Evolutionary conservation across 2,113 vertebrate species (phyloP).

Genomic region (Alexandromys fortis): DNA sequence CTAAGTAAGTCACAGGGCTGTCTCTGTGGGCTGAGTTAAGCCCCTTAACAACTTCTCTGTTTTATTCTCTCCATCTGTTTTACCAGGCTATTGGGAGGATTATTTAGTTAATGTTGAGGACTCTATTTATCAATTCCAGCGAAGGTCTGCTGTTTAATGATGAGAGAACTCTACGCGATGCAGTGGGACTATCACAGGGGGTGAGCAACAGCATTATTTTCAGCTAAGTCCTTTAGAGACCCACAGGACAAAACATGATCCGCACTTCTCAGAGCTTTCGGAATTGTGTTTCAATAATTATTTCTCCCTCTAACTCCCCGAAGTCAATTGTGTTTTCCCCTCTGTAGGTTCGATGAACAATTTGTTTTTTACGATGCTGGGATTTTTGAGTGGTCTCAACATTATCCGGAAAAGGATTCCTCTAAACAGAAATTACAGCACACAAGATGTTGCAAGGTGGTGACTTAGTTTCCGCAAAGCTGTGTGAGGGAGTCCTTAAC

Average conservation of each 20-base stretch:
- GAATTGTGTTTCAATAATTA: conserved; percentile 78
- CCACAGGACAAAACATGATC: conserved; percentile 74
- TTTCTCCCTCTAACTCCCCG: conserved; percentile 57
- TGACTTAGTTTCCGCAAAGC: not conserved
- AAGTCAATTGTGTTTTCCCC: conserved; percentile 65
- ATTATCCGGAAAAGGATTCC: conserved; percentile 56
- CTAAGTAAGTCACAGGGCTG: conserved; percentile 52
- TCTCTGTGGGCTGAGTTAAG: conserved; percentile 69
- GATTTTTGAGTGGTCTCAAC: conserved; percentile 57
- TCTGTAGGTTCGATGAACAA: conserved; percentile 61
- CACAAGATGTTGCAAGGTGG: not conserved
- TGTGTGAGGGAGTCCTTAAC: conserved; percentile 11
- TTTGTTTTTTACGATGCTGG: conserved; percentile 63
- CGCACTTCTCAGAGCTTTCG: conserved; percentile 50
- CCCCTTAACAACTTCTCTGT: conserved; percentile 76
- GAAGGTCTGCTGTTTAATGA: conserved; percentile 73
- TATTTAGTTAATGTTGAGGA: conserved; percentile 80
- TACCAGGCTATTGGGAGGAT: conserved; percentile 75
- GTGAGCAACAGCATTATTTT: conserved; percentile 47
- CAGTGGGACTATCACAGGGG: conserved; percentile 62
- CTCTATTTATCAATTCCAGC: conserved; percentile 74
- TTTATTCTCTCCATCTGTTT: conserved; percentile 80
- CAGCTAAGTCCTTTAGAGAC: conserved; percentile 72
- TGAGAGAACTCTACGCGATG: conserved; percentile 57
- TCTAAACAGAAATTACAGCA: conserved; percentile 56